Evolutionary conservation across 2,113 vertebrate genomes (phyloP).

Genomic region (Malurus elegans): DNA sequence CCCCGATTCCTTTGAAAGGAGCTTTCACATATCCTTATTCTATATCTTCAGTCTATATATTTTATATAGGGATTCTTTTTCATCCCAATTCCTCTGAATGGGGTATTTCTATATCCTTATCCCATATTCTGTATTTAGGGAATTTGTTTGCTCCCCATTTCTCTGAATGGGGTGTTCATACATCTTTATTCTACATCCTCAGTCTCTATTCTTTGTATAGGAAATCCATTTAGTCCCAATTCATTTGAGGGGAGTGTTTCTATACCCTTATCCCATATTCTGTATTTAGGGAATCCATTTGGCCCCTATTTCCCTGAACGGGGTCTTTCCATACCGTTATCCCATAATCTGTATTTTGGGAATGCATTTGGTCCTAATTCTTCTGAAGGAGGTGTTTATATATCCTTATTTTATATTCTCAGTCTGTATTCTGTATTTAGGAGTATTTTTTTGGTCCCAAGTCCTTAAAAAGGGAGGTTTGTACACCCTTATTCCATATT

Average conservation of each 20-base stretch:
- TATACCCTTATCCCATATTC: no score
- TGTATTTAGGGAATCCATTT: rapidly evolving
- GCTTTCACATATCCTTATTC: not conserved
- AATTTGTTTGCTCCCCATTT: no score
- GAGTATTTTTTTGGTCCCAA: not conserved
- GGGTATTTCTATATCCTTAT: no score
- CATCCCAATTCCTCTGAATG: not conserved
- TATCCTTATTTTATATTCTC: not conserved
- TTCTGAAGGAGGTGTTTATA: not conserved
- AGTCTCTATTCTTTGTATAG: no score
- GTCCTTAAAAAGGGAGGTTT: not conserved
- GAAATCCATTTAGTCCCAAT: rapidly evolving
- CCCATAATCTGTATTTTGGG: no score
- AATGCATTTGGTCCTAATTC: not conserved
- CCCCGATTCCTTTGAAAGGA: not conserved
- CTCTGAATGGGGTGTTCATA: rapidly evolving
- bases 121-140: not conserved
- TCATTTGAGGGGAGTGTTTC: not conserved
- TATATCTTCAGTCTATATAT: not conserved
- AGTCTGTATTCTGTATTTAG: rapidly evolving
- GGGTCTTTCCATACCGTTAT: not conserved
- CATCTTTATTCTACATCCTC: not conserved
- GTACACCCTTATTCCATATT: not conserved
- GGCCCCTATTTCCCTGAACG: not conserved
- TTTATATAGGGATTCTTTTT: not conserved